Evolutionary conservation across 2,888 invertebrate species (phyloP), one percentile per base, ranked within the genome.

Genomic region (Drosophila stalkeri): DNA sequence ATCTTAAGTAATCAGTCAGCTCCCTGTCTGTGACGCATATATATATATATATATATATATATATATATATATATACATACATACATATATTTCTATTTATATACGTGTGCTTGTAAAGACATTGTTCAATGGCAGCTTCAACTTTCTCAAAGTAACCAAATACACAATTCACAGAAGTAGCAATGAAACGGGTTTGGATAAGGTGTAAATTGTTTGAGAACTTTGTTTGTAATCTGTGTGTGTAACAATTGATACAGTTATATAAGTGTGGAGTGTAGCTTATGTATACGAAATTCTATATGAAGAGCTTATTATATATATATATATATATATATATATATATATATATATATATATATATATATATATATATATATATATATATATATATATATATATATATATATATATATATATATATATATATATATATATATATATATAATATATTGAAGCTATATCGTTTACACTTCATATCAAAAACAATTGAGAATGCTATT

Each of bases 1-100:
- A 72, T 73, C 73, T 60, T 64, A 54, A 65, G 66, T 79, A 86
- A 85, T 85, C 89, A 81, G 81, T 85, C 89, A 88, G 80, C 62
- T 66, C 57, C 72, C 67, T 70, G 64, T 57, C 63, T 52, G 54
- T 47, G 41, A 64, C 60, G 23, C 27, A 35, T 43, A 33, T 16
- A 47, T 27, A n/a, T n/a, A n/a, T n/a, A n/a, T n/a, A n/a, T n/a
- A n/a, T n/a, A 16, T 47, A 16, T 4, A 16, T 27, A 23, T 3
- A 16, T 23, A 46, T 23, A 23, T 47, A 16, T 47, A 31, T 49
- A 9, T 49, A n/a, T 47, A n/a, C 2, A n/a, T 27, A 27, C 2
- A 9, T 27, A 47, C n/a, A 16, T 49, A n/a, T 49, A 31, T 49
- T 5, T 49, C 2, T 49, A 31, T 31, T 2, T 49, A 31, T 31